Evolutionary conservation across 2,113 vertebrate species (phyloP), one percentile per base, ranked within the genome.

Genomic region (Crypturellus undulatus): DNA sequence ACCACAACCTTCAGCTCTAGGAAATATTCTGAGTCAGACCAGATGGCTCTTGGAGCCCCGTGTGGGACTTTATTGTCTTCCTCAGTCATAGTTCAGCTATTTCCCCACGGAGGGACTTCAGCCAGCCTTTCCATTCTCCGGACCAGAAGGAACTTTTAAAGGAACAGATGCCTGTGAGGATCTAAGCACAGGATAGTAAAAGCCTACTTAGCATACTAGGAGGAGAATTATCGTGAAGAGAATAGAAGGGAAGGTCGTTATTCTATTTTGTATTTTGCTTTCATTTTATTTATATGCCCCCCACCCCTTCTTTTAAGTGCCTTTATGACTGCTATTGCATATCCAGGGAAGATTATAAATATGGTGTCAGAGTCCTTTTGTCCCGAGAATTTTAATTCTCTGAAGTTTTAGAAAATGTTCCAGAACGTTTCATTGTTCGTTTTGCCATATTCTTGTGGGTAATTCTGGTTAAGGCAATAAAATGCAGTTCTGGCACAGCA

Each of bases 11-110:
- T 88, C 85, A 94, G 58, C 88, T 94, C 93, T 84, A 95, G 77
- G 73, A 96, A 96, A 90, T 72, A 93, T 34, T 94, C 85, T 94
- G 90, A 96, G 77, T 94, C 79, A 93, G 75, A 75, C 87, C 93
- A 92, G 90, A 93, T 96, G 77, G 69, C 86, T 80, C 69, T 92
- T 79, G 78, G 58, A 94, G 65, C 69, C 54, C 65, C 81, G 52
- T 45, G 4, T 84, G 80, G 40, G 77, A 86, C 85, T 88, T 92
- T 76, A 86, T 92, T 96, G 93, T 95, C 93, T 86, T 95, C 90
- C 58, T 95, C 92, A 89, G 82, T 78, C 73, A 80, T 84, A 36
- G 93, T 87, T 95, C 82, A 93, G 82, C 68, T 94, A 75, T 90
- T 95, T 93, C 88, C 89, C 92, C 34, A 34, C 0, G 13, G 63